Base-by-base conservation (phyloP, 1,140 invertebrate genomes). In the Mycetomoellerius zeteki region DNA sequence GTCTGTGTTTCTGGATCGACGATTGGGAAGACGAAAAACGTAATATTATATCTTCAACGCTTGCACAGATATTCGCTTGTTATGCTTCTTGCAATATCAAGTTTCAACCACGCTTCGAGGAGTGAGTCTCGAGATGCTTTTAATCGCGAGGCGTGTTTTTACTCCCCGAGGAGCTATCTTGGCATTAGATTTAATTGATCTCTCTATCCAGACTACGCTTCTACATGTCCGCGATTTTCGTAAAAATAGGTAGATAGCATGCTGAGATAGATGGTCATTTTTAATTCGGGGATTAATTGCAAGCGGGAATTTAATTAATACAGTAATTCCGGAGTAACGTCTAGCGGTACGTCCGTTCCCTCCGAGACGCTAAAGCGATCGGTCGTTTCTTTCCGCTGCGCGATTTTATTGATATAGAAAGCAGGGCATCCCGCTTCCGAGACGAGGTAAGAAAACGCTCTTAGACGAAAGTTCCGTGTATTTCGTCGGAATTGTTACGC, bases 321-420 rank as follows among this genome's bases (percentile, higher is more conserved):
- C 30, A 37, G 33, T 19, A 30, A 69, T 75, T 60, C 19, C 21
- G 19, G 58, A 50, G 50, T 24, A 77, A 50, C 24, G 69, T 62
- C 7, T 24, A 14, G 19, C 54, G 69, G 12, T 27, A 10, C 27
- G 21, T 27, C 64, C 30, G 30, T 19, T 56, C 14, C 27, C 52
- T 14, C 14, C 64, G 21, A n/a, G 58, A 21, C 8, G 14, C 4
- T 50, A 50, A 16, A 10, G 76, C 65, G 65, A 72, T 82, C 67
- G 80, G 80, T 58, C 67, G 69, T 82, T 82, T 73, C 80, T 84
- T 75, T 84, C 54, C 69, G 80, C 69, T 33, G 69, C 27, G 80
- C 69, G 69, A 84, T 84, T 84, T 84, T 75, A 84, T 84, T 84
- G 80, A 84, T 47, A 84, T 75, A 73, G 80, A 84, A 84, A 84